Percentiles rank a stretch among this genome's conserved stretches.
Conservation (phyloP, 2,888 invertebrate species). For the Temnothorax unifasciatus region DNA sequence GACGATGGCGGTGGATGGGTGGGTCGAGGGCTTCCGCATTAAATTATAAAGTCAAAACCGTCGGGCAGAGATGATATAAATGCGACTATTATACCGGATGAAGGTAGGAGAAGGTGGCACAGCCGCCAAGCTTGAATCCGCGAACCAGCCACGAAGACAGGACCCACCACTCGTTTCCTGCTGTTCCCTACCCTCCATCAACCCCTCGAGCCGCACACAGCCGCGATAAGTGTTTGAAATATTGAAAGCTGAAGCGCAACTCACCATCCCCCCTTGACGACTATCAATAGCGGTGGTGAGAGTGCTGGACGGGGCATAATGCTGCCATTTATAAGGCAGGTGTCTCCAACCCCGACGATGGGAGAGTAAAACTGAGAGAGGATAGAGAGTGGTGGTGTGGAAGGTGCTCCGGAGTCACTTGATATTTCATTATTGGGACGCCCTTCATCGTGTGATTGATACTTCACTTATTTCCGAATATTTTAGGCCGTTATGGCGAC, state of each 20-base stretch:
- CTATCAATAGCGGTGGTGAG: slow-evolving; percentile 56
- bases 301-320: slow-evolving; percentile 77
- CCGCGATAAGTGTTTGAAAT: slow-evolving; percentile 86
- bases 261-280: slow-evolving; percentile 50
- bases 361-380: slow-evolving; percentile 52
- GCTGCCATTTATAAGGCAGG: slow-evolving; percentile 80
- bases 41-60: slow-evolving; percentile 86
- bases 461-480: slow-evolving; percentile 68
- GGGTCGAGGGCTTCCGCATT: slow-evolving; percentile 79
- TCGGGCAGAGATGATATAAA: slow-evolving; percentile 84
- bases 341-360: slow-evolving; percentile 18
- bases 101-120: slow-evolving; percentile 54
- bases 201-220: slow-evolving; percentile 55
- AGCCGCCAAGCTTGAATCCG: slow-evolving; percentile 65
- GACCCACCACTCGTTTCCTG: slow-evolving; percentile 50
- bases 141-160: slow-evolving; percentile 60
- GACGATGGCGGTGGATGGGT: slow-evolving; percentile 52
- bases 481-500: neutral
- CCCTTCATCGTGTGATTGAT: slow-evolving; percentile 68
- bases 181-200: slow-evolving; percentile 5
- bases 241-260: slow-evolving; percentile 84
- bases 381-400: neutral
- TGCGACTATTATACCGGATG: slow-evolving; percentile 84
- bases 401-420: slow-evolving; percentile 27
- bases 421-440: slow-evolving; percentile 35